Evolutionary conservation across 2,797 vertebrate genomes (phyloP), one percentile per base, ranked within the genome.

Genomic region (Bradypodion ventrale): DNA sequence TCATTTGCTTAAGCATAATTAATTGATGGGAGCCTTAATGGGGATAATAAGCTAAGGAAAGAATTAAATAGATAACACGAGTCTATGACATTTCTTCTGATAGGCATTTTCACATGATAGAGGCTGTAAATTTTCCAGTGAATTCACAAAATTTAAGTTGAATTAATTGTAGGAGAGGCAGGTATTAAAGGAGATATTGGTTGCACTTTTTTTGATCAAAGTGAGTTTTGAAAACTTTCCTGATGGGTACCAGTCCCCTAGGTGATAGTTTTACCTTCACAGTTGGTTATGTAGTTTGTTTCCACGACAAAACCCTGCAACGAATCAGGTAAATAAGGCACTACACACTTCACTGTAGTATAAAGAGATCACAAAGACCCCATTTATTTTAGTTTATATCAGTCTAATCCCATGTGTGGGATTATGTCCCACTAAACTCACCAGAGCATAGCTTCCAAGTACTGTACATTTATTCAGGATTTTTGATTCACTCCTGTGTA

Each of bases 91-190:
- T 56, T 52, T 5, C 13, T 56, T 80, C 23, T 59, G 35, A 13
- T 70, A 32, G 1, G 69, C 13, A 15, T 35, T 49, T 6, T 60
- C 19, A n/a, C 19, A 44, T 8, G 32, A 66, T 66, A 74, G 46
- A 63, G 32, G 32, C 32, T 59, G 27, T 15, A 21, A 9, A 69
- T 69, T 69, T 69, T 69, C 65, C 69, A 16, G 9, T 25, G 7
- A 49, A 40, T 59, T 40, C 35, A 62, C 6, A 56, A 70, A 78
- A 32, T 44, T 23, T 7, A 27, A 13, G 42, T 9, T 4, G 42
- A 25, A 69, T 68, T 0, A 52, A 82, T 90, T 85, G 73, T 66
- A 62, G 78, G 52, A 56, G 42, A 80, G 10, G 19, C 78, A 42
- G 52, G 82, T 56, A 72, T 80, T 86, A 63, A 52, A 44, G 7